phyloP scores from a whole-genome alignment of 2,797 vertebrate genomes.

The Lycodopsis pacificus region DNA sequence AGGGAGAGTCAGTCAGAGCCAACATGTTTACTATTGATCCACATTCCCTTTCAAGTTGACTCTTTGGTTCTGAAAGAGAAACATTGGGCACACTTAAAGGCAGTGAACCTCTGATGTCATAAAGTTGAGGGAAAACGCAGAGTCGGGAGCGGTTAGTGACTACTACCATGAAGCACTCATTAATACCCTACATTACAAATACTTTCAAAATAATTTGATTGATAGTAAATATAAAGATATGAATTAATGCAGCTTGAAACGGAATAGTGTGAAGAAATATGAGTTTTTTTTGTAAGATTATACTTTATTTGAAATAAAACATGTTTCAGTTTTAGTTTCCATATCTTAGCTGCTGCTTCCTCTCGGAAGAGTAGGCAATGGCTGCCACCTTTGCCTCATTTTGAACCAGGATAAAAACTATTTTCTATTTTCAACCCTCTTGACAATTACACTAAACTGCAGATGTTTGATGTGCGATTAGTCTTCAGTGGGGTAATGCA shows the following conservation, averaged over 20 bases:
- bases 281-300: too few relatives aligned
- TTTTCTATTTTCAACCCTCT: not conserved
- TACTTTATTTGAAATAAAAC: too few relatives aligned
- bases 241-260: too few relatives aligned
- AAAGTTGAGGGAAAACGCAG: not conserved
- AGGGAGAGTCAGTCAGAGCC: not conserved
- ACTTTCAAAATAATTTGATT: too few relatives aligned
- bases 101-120: too few relatives aligned
- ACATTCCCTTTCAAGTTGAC: not conserved
- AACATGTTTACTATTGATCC: not conserved
- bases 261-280: too few relatives aligned
- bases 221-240: too few relatives aligned
- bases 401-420: not conserved
- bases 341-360: not conserved
- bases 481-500: conserved; percentile 28
- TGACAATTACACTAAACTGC: conserved; percentile 20
- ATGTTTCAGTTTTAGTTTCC: too few relatives aligned
- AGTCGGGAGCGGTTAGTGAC: not conserved
- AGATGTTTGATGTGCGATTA: conserved; percentile 41
- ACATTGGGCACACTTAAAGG: not conserved
- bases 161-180: too few relatives aligned
- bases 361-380: not conserved
- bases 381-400: not conserved
- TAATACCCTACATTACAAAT: too few relatives aligned
- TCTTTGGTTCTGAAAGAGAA: not conserved